Conservation (phyloP, 23 tunicate species). For the Trididemnum nubilum region DNA sequence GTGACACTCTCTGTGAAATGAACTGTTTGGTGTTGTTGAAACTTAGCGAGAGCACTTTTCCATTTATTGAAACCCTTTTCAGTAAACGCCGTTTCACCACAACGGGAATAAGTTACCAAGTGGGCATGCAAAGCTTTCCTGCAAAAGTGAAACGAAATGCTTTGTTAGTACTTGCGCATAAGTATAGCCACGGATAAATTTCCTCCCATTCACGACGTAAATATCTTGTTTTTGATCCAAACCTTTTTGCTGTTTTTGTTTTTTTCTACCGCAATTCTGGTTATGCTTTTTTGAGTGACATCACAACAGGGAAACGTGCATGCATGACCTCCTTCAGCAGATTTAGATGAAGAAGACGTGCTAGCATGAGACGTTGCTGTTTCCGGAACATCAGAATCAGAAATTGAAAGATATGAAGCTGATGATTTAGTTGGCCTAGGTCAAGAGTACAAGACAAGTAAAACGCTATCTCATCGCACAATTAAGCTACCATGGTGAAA, state of each 20-base stretch:
- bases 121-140: slow-evolving; percentile 1
- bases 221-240: slow-evolving; percentile 14
- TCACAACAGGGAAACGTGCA: slow-evolving; percentile 7
- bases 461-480: neutral
- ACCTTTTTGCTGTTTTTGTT: slow-evolving; percentile 17
- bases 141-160: slow-evolving; percentile 27
- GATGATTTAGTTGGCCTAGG: neutral
- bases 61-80: slow-evolving; percentile 19
- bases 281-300: slow-evolving; percentile 24
- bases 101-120: neutral
- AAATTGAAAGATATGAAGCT: neutral
- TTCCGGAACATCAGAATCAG: slow-evolving; percentile 5
- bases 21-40: slow-evolving; percentile 5
- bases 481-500: neutral
- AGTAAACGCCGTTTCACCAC: neutral
- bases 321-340: neutral
- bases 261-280: slow-evolving; percentile 1
- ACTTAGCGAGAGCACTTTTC: slow-evolving; percentile 12
- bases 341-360: neutral
- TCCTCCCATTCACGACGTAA: slow-evolving; percentile 1
- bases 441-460: neutral
- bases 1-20: slow-evolving; percentile 19
- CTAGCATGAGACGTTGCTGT: neutral
- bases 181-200: slow-evolving; percentile 18
- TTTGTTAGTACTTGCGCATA: neutral